phyloP scores from a whole-genome alignment of 2,113 vertebrate genomes.

The Holacanthus passer region DNA sequence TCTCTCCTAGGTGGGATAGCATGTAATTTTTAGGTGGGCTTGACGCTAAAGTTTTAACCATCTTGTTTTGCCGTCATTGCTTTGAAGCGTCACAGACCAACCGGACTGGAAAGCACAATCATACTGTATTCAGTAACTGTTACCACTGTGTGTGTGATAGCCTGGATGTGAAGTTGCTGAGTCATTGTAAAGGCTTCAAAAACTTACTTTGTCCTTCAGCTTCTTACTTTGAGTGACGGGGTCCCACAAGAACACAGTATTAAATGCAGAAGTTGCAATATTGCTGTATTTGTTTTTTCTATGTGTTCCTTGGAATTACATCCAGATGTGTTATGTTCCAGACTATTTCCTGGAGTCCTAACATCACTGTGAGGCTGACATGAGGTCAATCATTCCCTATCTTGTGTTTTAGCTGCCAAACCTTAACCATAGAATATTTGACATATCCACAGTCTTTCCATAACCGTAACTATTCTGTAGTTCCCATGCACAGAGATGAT shows the following conservation, averaged over 20 bases:
- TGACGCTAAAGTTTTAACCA: not conserved
- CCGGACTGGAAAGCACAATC: conserved; percentile 7
- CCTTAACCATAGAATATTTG: not conserved
- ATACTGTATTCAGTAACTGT: not conserved
- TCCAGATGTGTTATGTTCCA: not conserved
- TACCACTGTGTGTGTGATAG: not conserved
- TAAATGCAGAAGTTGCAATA: not conserved
- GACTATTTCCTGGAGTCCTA: not conserved
- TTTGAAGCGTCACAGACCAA: conserved; percentile 1
- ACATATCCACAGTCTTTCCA: not conserved
- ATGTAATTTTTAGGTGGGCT: conserved; percentile 22
- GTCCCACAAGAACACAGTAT: not conserved
- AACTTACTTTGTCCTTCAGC: too few species aligned
- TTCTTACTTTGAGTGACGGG: not conserved
- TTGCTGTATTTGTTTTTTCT: not conserved
- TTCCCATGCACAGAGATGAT: not conserved
- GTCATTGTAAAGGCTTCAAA: not conserved
- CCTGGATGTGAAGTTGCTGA: not conserved
- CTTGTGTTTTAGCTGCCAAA: not conserved
- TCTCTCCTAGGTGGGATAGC: not conserved
- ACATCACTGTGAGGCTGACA: not conserved
- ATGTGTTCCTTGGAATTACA: not conserved
- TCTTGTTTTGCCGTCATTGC: not conserved
- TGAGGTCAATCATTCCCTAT: not conserved
- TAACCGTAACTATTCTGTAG: too few species aligned